A percentile compares a stretch with the other conserved stretches of the same genome.
These are phyloP conservation scores for Scarus forsteni DNA, from an alignment of 2,797 vertebrate genomes.

Conservation along the genomic window DNA sequence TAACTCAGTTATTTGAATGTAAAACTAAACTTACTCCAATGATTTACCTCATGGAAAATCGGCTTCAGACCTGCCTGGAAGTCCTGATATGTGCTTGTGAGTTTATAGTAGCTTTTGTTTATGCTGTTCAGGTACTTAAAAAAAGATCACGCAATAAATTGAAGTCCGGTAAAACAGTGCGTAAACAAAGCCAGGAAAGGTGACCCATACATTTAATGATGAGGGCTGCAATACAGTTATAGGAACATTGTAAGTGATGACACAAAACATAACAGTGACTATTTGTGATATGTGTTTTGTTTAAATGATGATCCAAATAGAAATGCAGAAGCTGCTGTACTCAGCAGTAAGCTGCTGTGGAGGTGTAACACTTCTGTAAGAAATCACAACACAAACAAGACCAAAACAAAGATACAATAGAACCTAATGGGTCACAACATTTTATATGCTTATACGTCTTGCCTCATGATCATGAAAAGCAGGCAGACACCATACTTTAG, in stretches of 20 bases:
- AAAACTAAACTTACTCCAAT: slow-evolving; percentile 1
- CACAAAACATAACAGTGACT: not conserved
- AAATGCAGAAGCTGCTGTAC: no score
- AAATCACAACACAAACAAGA: not conserved
- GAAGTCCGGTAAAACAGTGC: slow-evolving; percentile 21
- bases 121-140: slow-evolving; percentile 22
- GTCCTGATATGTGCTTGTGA: slow-evolving; percentile 31
- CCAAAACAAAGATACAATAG: no score
- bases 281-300: not conserved
- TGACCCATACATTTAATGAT: slow-evolving; percentile 4
- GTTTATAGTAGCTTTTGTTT: slow-evolving; percentile 12
- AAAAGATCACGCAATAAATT: slow-evolving; percentile 18
- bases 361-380: not conserved
- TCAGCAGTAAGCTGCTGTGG: not conserved
- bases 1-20: slow-evolving; percentile 17
- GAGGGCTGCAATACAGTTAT: not conserved
- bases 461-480: no score
- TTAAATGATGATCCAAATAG: not conserved
- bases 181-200: slow-evolving; percentile 23
- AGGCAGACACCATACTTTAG: no score
- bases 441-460: no score
- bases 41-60: slow-evolving; percentile 20
- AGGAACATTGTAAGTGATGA: not conserved
- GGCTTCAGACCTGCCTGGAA: slow-evolving; percentile 25
- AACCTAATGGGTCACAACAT: no score